These are phyloP conservation scores for Microtus obscurus DNA, from an alignment of 2,797 vertebrate genomes.

Conservation along the genomic window DNA sequence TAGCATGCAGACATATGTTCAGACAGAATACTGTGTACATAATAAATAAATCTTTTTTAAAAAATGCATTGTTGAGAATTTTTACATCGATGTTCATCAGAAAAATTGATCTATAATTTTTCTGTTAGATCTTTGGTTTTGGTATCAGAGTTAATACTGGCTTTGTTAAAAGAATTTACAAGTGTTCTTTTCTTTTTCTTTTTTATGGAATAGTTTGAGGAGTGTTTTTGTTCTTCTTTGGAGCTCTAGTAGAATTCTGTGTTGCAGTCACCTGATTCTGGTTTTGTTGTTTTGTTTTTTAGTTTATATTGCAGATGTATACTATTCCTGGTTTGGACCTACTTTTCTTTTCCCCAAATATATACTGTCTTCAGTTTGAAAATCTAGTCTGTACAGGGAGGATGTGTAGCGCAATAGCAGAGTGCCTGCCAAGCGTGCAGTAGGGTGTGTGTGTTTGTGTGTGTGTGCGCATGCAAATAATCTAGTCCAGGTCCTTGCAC, in stretches of 20 bases:
- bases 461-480: neutral
- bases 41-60: too few relatives aligned
- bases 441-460: too few relatives aligned
- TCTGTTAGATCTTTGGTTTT: neutral
- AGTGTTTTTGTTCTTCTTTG: neutral
- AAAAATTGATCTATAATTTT: neutral
- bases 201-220: neutral
- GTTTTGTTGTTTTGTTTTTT: neutral
- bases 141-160: neutral
- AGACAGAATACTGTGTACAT: too few relatives aligned
- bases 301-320: neutral
- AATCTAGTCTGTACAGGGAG: neutral
- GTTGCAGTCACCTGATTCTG: neutral
- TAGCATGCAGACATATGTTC: too few relatives aligned
- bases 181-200: neutral
- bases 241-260: neutral
- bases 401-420: neutral
- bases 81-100: too few relatives aligned
- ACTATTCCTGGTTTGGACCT: neutral
- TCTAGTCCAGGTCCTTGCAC: neutral
- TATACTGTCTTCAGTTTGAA: conserved; percentile 27
- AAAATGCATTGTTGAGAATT: too few relatives aligned
- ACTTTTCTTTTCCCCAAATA: neutral
- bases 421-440: too few relatives aligned
- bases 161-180: neutral